Evolutionary conservation across 2,888 invertebrate species (phyloP), one percentile per base, ranked within the genome.

Genomic region (Antheraea yamamai): DNA sequence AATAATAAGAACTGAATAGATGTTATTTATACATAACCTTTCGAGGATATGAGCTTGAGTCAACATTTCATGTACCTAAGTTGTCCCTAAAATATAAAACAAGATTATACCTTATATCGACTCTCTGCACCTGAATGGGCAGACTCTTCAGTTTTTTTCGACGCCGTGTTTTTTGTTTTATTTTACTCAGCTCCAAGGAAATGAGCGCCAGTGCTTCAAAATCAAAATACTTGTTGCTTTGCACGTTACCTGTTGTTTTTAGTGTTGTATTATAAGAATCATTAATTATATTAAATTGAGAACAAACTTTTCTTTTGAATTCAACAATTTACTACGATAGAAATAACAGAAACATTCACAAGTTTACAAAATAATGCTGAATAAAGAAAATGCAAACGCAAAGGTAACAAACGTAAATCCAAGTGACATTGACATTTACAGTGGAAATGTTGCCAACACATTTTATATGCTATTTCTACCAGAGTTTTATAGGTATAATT

Each of bases 121-220:
- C 79, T 89, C 76, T 90, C 88, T 83, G 87, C 85, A 82, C 90
- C 90, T 84, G 83, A 81, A 81, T 86, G 87, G 82, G 85, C 82
- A 85, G 88, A 83, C 78, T 89, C 90, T 82, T 90, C 88, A 77
- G 81, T 81, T 87, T 88, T 91, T 87, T 89, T 90, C 84, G 91
- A 90, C 88, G 91, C 91, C 91, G 92, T 90, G 89, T 84, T 91
- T 90, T 89, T 80, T 79, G 82, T 78, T 83, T 87, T 80, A 79
- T 81, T 80, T 82, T 81, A 72, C 77, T 78, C 76, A 77, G 79
- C 81, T 79, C 81, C 74, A 78, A 78, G 76, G 72, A 84, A 82
- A 78, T 79, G 78, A 80, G 77, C 80, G 83, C 82, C 82, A 86
- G 83, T 74, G 83, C 83, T 83, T 81, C 75, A 74, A 61, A 76